Evolutionary conservation across 2,113 vertebrate species (phyloP).

Genomic region (Prionailurus viverrinus): DNA sequence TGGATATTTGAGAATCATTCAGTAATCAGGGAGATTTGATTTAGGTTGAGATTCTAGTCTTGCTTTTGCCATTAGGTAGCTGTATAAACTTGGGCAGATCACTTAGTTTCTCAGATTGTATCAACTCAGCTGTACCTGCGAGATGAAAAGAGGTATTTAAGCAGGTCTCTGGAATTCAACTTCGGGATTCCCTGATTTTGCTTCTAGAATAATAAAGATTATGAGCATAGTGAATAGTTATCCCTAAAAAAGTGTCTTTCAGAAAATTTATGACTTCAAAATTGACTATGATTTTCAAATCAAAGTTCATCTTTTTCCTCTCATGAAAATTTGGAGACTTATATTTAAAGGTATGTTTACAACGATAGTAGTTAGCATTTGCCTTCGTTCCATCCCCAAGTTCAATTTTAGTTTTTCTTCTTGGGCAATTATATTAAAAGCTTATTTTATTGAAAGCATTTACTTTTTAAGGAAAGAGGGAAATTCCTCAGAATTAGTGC

Average conservation of each 20-base stretch:
- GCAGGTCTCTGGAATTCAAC: neutral
- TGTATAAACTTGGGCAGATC: slow-evolving; percentile 19
- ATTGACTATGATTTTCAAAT: neutral
- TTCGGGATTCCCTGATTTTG: neutral
- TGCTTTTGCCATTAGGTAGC: neutral
- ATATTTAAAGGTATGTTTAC: slow-evolving; percentile 22
- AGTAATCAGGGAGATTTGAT: neutral
- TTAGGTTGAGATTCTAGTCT: neutral
- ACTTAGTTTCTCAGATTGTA: neutral
- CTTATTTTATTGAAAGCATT: slow-evolving; percentile 18
- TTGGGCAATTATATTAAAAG: slow-evolving; percentile 40
- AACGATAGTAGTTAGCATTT: neutral
- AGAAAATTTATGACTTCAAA: neutral
- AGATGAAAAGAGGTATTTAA: neutral
- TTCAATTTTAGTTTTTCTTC: slow-evolving; percentile 23
- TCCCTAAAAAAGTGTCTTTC: neutral
- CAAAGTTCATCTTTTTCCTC: slow-evolving; percentile 16
- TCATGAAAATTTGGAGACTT: neutral
- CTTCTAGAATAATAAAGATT: slow-evolving; percentile 13
- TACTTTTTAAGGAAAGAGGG: slow-evolving; percentile 19
- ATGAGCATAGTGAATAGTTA: neutral
- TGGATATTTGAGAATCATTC: slow-evolving; percentile 18
- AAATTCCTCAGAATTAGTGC: slow-evolving; percentile 18
- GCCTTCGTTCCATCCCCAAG: neutral
- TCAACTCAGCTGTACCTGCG: neutral